phyloP scores from a whole-genome alignment of 2,888 invertebrate genomes.

The Rotaria sp. region DNA sequence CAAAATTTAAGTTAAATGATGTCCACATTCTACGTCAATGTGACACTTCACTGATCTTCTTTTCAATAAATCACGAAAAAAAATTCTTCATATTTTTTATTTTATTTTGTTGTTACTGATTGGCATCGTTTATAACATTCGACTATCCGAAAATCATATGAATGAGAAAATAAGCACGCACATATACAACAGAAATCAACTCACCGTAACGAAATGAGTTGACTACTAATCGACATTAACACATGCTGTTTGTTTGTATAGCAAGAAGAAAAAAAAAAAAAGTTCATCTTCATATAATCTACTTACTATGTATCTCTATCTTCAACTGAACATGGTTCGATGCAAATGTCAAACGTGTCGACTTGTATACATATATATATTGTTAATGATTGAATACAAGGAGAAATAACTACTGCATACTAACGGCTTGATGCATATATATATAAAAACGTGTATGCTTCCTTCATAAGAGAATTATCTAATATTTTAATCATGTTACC shows the following conservation, averaged over 20 bases:
- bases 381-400: constrained; percentile 16
- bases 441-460: background rate
- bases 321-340: background rate
- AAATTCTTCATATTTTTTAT: background rate
- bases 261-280: background rate
- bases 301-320: constrained; percentile 24
- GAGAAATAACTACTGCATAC: background rate
- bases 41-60: constrained; percentile 20
- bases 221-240: constrained; percentile 14
- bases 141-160: background rate
- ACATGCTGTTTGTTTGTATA: constrained; percentile 19
- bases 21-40: constrained; percentile 7
- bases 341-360: constrained; percentile 9
- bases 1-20: background rate
- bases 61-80: constrained; percentile 4
- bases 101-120: background rate
- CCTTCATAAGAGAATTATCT: background rate
- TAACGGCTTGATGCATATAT: background rate
- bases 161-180: constrained; percentile 21
- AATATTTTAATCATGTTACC: background rate
- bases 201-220: constrained; percentile 12
- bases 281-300: constrained; percentile 9
- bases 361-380: background rate
- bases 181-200: background rate
- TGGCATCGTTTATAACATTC: constrained; percentile 17